These are phyloP conservation scores for Megaceryle alcyon DNA, from an alignment of 2,797 vertebrate species.

Conservation along the genomic window DNA sequence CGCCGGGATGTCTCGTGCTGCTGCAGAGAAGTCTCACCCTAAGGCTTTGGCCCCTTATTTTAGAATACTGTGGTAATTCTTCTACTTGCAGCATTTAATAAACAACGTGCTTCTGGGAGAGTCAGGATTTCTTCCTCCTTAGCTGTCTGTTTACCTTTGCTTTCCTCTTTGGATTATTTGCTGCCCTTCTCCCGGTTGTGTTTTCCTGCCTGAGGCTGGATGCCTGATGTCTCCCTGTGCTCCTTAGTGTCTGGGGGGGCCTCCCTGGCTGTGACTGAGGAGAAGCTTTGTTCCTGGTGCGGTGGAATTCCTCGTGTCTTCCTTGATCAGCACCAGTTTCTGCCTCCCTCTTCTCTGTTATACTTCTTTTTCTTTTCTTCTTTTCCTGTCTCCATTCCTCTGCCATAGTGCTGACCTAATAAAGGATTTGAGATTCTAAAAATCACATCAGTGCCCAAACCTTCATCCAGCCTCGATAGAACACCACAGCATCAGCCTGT, in stretches of 20 bases:
- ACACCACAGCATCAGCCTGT: not conserved
- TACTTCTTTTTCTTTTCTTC: not conserved
- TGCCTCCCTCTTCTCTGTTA: not conserved
- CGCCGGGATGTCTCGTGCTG: accelerated
- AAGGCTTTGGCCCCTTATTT: not conserved
- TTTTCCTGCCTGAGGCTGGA: not conserved
- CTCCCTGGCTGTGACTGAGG: not conserved
- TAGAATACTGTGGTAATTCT: not conserved
- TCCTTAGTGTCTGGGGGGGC: not conserved
- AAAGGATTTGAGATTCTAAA: not conserved
- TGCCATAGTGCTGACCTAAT: not conserved
- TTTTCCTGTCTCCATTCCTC: not conserved
- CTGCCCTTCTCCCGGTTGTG: not conserved
- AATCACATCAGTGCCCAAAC: not conserved
- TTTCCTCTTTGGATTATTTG: not conserved
- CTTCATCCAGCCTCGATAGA: not conserved
- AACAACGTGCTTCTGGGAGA: not conserved
- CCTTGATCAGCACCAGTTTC: not conserved
- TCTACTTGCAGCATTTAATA: not conserved
- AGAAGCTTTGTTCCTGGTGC: not conserved
- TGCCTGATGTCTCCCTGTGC: not conserved
- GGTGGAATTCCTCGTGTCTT: not conserved
- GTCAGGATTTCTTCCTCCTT: not conserved
- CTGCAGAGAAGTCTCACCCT: not conserved
- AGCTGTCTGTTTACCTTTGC: not conserved